Evolutionary conservation across 2,888 invertebrate species (phyloP).

Genomic region (Limnephilus auricula): DNA sequence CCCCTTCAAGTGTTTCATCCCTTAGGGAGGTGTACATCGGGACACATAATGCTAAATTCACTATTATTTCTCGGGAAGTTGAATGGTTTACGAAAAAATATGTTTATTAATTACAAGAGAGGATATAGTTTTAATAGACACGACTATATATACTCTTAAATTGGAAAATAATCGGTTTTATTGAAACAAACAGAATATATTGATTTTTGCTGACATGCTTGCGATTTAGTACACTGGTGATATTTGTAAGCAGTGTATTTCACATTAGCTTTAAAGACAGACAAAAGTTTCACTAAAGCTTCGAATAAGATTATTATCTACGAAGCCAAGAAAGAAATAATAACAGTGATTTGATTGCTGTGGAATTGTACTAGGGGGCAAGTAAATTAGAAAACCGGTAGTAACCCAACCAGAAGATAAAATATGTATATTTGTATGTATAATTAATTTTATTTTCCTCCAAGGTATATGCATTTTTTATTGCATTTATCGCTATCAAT

Average conservation of each 20-base stretch:
- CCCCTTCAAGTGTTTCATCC: conserved; percentile 4
- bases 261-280: neutral
- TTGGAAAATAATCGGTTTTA: neutral
- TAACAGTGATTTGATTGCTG: no score
- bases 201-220: no score
- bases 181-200: neutral
- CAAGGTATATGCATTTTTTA: no score
- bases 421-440: no score
- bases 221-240: no score
- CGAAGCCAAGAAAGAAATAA: neutral
- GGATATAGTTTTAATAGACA: neutral
- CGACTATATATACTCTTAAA: neutral
- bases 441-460: no score
- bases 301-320: neutral
- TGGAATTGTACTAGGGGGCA: no score
- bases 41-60: neutral
- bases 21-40: neutral
- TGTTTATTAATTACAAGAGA: neutral
- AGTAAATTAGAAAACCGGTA: no score
- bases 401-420: no score
- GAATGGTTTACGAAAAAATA: neutral
- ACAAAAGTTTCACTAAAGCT: neutral
- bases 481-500: no score
- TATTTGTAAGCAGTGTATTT: neutral
- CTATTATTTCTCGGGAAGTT: neutral